Evolutionary conservation across 30 jellyfish, hydroid and myxozoan genomes (phyloP).

Genomic region (Pseudorhiza aurosa): DNA sequence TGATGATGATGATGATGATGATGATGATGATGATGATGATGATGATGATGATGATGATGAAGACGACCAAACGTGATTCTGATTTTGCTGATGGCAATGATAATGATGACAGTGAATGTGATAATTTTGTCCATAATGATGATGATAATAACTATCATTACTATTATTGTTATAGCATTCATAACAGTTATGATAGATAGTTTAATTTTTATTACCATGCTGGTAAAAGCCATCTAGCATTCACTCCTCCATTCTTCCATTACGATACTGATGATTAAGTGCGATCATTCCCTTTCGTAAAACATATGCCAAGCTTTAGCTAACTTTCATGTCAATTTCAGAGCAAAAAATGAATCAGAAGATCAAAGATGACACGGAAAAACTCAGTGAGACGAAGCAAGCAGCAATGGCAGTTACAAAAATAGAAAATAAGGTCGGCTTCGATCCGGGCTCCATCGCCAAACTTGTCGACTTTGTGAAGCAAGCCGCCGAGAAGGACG

Average conservation of each 20-base stretch:
- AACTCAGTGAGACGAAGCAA: slow-evolving; percentile 60
- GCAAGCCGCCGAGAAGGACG: slow-evolving; percentile 94
- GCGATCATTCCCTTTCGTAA: too few species aligned
- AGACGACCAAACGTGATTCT: neutral
- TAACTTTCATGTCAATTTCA: neutral
- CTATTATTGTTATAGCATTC: too few species aligned
- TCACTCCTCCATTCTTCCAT: too few species aligned
- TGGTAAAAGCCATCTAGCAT: too few species aligned
- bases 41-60: neutral
- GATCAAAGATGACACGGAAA: slow-evolving; percentile 56
- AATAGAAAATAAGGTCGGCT: slow-evolving; percentile 90
- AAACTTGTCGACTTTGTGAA: slow-evolving; percentile 90
- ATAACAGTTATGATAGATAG: neutral
- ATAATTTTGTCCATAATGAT: neutral
- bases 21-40: neutral
- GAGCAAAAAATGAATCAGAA: neutral
- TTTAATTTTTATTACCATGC: neutral
- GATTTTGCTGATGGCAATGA: neutral
- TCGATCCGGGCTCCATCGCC: slow-evolving; percentile 97
- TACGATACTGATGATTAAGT: too few species aligned
- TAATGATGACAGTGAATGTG: neutral
- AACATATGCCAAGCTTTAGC: too few species aligned
- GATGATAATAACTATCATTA: neutral
- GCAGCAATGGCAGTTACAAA: slow-evolving; percentile 95
- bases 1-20: neutral